Base-by-base conservation (phyloP, 2,113 vertebrate genomes). In the Laticauda colubrina region DNA sequence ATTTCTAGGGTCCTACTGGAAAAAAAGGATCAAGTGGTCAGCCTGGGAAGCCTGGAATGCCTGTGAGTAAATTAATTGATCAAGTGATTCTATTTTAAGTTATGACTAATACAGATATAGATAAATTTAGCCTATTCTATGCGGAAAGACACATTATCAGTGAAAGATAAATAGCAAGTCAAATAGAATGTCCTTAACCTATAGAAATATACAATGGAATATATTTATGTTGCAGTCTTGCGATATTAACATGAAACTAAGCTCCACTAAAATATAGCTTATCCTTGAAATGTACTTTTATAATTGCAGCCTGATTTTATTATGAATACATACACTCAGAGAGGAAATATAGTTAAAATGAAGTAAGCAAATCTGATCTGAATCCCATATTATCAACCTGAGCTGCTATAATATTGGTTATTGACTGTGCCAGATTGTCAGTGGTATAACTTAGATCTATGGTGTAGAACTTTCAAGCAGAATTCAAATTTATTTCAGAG, bases 21-120 rank as follows among this genome's bases (percentile, higher is more conserved):
- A 99, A 98, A 95, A 99, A 98, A 97, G 99, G 99, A 97, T 95
- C 96, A 64, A 94, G 92, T 39, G 99, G 99, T 91, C 97, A 97
- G 93, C 94, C 94, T 91, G 99, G 99, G 91, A 98, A 98, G 95
- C 95, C 97, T 94, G 98, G 99, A 90, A 96, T 95, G 95, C 97
- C 98, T 95, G 99, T 99, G 96, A 99, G 98, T 98, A 96, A 92
- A 39, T 91, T 90, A 29, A 56, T 91, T 87, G 93, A 45, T 88
- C 59, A 94, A 93, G 48, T 59, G 81, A 92, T 96, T 95, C 89
- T 94, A 95, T 95, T 94, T 7, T 5, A 95, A 91, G 43, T 56
- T 95, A 56, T 26, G 86, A 59, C 90, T 90, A 94, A 89, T 53
- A 20, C 18, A 45, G 43, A 54, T 24, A 29, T 57, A 92, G 87